Evolutionary conservation across 2,888 invertebrate genomes (phyloP).

Genomic region (Diaprepes abbreviatus): DNA sequence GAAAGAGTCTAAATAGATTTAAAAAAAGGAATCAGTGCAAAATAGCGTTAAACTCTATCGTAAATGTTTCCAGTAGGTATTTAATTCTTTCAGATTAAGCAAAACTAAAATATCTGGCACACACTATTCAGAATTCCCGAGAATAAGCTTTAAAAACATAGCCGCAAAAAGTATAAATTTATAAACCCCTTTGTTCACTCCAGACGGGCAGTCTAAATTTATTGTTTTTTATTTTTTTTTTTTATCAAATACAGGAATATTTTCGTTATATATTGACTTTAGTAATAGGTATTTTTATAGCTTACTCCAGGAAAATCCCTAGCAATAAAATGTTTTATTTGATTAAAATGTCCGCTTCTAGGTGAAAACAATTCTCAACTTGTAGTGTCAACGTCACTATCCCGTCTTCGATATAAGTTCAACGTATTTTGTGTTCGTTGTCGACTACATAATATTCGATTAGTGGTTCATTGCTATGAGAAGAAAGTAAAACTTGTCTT

Average conservation of each 20-base stretch:
- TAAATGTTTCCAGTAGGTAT: conserved; percentile 5
- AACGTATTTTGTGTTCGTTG: too few relatives aligned
- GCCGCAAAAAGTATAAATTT: conserved; percentile 37
- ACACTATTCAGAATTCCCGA: conserved; percentile 24
- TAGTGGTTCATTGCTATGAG: too few relatives aligned
- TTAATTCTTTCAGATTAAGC: conserved; percentile 15
- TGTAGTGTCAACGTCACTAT: too few relatives aligned
- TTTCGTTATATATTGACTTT: conserved; percentile 25
- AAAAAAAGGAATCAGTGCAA: not conserved
- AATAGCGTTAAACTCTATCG: not conserved
- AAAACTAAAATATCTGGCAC: conserved; percentile 30
- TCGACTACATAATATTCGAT: too few relatives aligned
- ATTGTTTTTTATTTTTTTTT: conserved; percentile 34
- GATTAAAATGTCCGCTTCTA: not conserved
- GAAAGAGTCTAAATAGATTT: too few relatives aligned
- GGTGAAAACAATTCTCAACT: not conserved
- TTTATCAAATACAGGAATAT: conserved; percentile 24
- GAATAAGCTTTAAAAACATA: conserved; percentile 37
- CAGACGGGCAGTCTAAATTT: conserved; percentile 16
- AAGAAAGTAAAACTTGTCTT: too few relatives aligned
- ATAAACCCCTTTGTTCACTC: conserved; percentile 40
- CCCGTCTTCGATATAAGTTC: too few relatives aligned
- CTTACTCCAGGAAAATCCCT: not conserved
- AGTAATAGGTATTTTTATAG: conserved; percentile 7
- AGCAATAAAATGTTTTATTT: not conserved